Conservation (phyloP, 1,140 invertebrate species). For the Zaprionus ornatus region DNA sequence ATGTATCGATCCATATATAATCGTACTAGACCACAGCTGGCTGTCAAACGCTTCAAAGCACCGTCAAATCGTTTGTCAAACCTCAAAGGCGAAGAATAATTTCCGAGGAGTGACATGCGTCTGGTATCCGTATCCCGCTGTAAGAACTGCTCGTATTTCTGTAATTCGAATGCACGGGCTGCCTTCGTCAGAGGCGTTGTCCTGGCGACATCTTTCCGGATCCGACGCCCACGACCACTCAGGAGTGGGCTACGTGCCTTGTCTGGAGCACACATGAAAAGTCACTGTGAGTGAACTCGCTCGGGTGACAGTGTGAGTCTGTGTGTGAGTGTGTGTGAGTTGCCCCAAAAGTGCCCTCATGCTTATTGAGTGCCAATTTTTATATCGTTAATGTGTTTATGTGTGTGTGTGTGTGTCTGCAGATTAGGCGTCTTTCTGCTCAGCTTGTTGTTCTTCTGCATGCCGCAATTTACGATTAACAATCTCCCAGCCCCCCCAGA, state of each 20-base stretch:
- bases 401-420: constrained; percentile 15
- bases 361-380: constrained; percentile 81
- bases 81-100: constrained; percentile 28
- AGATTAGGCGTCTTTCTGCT: constrained; percentile 59
- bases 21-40: not conserved
- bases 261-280: not conserved
- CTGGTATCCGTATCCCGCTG: constrained; percentile 13
- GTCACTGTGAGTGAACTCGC: not conserved
- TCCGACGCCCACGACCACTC: constrained; percentile 39
- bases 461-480: constrained; percentile 47
- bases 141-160: constrained; percentile 52
- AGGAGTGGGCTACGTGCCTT: constrained; percentile 33
- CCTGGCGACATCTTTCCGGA: constrained; percentile 17
- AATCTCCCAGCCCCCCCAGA: not conserved
- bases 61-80: not conserved
- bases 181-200: constrained; percentile 25
- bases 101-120: constrained; percentile 6
- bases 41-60: constrained; percentile 1
- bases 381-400: constrained; percentile 66
- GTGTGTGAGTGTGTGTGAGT: constrained; percentile 24
- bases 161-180: constrained; percentile 65
- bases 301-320: constrained; percentile 9
- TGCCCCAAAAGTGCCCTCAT: constrained; percentile 69
- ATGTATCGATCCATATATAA: not conserved
- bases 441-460: constrained; percentile 37